Percentiles rank a stretch among this genome's conserved stretches.
Conservation (phyloP, 2,113 vertebrate species). For the Miniopterus natalensis region DNA sequence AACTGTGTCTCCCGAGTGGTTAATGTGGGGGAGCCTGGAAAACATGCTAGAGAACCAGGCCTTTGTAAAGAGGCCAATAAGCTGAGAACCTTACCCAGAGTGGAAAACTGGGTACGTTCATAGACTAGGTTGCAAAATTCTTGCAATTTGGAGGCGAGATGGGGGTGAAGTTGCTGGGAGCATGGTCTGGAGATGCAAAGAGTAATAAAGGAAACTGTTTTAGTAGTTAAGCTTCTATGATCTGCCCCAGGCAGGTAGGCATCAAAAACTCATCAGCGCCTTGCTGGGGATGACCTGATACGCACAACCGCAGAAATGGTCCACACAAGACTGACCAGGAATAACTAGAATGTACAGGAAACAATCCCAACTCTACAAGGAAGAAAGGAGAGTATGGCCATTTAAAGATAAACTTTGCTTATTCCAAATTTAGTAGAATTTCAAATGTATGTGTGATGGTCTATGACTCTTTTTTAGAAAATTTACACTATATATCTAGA, state of each 20-base stretch:
- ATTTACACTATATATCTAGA: not conserved
- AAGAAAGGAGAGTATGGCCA: not conserved
- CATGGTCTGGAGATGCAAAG: slow-evolving; percentile 13
- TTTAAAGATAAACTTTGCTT: slow-evolving; percentile 35
- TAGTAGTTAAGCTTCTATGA: slow-evolving; percentile 55
- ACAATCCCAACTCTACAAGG: not conserved
- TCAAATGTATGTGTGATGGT: not conserved
- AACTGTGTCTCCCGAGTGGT: not conserved
- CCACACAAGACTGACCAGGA: slow-evolving; percentile 34
- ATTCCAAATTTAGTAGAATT: slow-evolving; percentile 32
- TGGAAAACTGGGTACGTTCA: not conserved
- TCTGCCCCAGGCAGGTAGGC: slow-evolving; percentile 49
- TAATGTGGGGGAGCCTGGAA: not conserved
- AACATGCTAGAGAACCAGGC: not conserved
- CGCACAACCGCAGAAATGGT: not conserved
- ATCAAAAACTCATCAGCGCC: slow-evolving; percentile 48
- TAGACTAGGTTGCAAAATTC: not conserved
- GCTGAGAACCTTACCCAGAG: not conserved
- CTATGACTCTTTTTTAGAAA: not conserved
- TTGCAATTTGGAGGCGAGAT: not conserved
- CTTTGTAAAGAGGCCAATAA: not conserved
- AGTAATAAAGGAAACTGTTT: slow-evolving; percentile 60
- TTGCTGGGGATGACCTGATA: slow-evolving; percentile 42
- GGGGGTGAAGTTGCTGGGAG: not conserved
- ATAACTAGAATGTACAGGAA: slow-evolving; percentile 23